Base-by-base conservation (phyloP, 92 coral and sea anemone genomes). In the Porites rus region DNA sequence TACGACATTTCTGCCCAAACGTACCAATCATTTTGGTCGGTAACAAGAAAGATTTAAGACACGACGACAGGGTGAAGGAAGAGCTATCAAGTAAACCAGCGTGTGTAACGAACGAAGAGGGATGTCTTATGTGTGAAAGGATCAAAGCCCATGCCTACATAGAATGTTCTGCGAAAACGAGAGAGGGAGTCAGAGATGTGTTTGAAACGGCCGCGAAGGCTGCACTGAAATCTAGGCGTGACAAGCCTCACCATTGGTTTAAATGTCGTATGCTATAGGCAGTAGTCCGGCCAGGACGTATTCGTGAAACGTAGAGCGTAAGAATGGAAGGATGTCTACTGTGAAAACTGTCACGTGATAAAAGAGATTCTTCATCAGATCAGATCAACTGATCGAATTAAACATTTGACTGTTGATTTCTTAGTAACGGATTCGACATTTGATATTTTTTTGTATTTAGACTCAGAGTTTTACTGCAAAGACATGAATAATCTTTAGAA, bases 81-180 rank as follows among this genome's bases (percentile, higher is more conserved):
- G 98, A 94, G 93, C 81, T 94, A 77, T 78, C 90, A 10, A 92
- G 92, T 95, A 96, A 96, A 83, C 98, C 94, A 65, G 94, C 88
- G 82, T 98, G 96, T 16, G 98, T 96, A 12, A 91, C 85, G 76
- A 83, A 78, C 43, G 95, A 92, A 25, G 98, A 92, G 43, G 98
- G 95, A 56, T 90, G 91, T 38, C 58, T 76, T 2, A 79, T 92
- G 87, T 89, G 95, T 17, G 95, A 91, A 66, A 89, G 84, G 80
- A 94, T 96, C 65, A 87, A 87, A 7, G 98, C 98, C 16, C 84
- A 85, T 67, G 88, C 91, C 16, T 96, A 93, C 90, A 81, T 96
- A 69, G 99, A 96, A 90, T 94, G 99, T 83, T 96, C 99, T 8
- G 98, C 99, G 13, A 94, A 94, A 87, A 94, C 98, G 61, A 96